Conservation (phyloP, 2,797 vertebrate species). For the Salarias fasciatus region DNA sequence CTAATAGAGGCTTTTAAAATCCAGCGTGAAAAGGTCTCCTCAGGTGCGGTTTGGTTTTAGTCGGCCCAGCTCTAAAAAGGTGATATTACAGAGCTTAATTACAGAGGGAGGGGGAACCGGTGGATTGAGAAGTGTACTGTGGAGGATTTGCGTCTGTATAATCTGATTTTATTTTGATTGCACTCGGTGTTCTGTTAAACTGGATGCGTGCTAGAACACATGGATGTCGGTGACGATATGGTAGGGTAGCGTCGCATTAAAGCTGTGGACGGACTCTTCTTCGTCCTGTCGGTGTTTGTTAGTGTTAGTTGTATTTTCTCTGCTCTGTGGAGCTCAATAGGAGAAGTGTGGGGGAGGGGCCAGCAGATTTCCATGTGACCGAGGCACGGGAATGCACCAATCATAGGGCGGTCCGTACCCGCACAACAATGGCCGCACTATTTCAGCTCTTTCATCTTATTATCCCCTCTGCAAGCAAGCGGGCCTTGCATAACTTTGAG, state of each 20-base stretch:
- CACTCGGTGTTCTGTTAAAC: neutral
- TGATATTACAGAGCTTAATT: conserved; percentile 23
- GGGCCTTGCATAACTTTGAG: conserved; percentile 73
- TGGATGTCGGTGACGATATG: neutral
- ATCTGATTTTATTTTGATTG: conserved; percentile 17
- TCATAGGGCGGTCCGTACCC: conserved; percentile 56
- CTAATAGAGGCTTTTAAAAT: conserved; percentile 42
- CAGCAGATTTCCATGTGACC: conserved; percentile 65
- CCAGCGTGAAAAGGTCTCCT: conserved; percentile 18
- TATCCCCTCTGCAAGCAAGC: conserved; percentile 64
- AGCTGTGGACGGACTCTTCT: conserved; percentile 28
- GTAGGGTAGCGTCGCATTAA: neutral
- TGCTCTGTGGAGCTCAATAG: conserved; percentile 40
- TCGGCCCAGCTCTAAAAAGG: conserved; percentile 11
- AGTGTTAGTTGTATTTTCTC: conserved; percentile 10
- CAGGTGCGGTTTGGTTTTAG: conserved; percentile 45
- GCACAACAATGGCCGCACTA: conserved; percentile 76
- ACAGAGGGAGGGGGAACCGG: conserved; percentile 24
- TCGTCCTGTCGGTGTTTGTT: conserved; percentile 30
- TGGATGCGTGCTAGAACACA: neutral
- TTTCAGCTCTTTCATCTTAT: conserved; percentile 75
- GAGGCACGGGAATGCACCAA: conserved; percentile 74
- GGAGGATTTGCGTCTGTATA: conserved; percentile 3
- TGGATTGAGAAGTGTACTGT: neutral
- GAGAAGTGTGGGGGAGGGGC: conserved; percentile 66